phyloP scores from a whole-genome alignment of 2,797 vertebrate species.

The Ctenosaura bakeri region DNA sequence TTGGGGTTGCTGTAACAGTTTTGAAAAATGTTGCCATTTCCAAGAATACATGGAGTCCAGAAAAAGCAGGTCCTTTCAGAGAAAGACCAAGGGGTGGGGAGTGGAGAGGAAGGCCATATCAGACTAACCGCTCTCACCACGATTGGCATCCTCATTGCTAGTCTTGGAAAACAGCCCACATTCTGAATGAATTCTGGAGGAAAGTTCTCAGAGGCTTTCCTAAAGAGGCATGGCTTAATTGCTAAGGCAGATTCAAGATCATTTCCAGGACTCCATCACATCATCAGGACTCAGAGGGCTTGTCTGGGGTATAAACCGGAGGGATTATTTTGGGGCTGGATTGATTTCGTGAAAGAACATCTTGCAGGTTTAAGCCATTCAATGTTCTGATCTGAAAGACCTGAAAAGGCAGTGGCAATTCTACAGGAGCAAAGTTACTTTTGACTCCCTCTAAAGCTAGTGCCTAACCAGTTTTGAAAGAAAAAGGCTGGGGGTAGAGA shows the following conservation, averaged over 20 bases:
- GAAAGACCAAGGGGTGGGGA: neutral
- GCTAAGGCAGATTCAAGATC: neutral
- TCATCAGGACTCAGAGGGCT: too few species aligned
- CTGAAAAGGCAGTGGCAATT: neutral
- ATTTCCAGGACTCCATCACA: neutral
- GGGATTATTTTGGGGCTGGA: neutral
- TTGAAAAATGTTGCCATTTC: conserved; percentile 65
- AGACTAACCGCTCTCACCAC: conserved; percentile 59
- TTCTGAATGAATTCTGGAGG: conserved; percentile 19
- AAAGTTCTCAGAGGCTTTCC: conserved; percentile 4
- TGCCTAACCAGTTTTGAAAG: neutral
- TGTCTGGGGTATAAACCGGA: neutral
- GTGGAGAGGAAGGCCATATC: conserved; percentile 66
- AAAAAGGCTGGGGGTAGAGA: neutral
- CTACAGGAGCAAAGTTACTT: neutral
- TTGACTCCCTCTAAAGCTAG: neutral
- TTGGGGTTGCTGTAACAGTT: conserved; percentile 42
- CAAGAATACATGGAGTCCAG: conserved; percentile 70
- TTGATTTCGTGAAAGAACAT: neutral
- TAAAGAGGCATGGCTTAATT: neutral
- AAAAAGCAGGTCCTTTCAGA: conserved; percentile 63
- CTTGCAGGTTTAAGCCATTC: neutral
- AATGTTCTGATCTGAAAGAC: neutral
- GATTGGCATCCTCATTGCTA: conserved; percentile 59
- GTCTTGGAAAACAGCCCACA: conserved; percentile 66